Evolutionary conservation across 2,797 vertebrate species (phyloP), one percentile per base, ranked within the genome.

Genomic region (Enteromius trimaculatus): DNA sequence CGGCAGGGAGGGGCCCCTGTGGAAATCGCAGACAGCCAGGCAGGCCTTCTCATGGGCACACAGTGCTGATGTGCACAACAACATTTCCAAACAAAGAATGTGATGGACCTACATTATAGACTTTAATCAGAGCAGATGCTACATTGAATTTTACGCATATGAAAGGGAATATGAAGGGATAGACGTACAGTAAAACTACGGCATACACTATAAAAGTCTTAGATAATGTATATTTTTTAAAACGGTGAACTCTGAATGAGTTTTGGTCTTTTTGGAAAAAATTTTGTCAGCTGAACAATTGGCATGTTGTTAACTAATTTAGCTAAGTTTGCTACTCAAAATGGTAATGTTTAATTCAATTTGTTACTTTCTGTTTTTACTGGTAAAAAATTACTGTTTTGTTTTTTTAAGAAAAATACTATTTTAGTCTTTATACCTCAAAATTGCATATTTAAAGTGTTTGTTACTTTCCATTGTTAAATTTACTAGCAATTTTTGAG

Each of bases 1-100:
- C 85, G 58, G 90, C 91, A 91, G 90, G 91, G 91, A 91, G 90
- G 91, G 88, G 86, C 85, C 86, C 79, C 76, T 86, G 86, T 79
- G 90, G 88, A 92, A 90, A 89, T 88, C 86, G 84, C 89, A 68
- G 89, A 26, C 85, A 84, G 85, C 89, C 80, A 85, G 76, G 86
- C 80, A 83, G 87, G 51, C 37, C 88, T 76, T 76, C 82, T 90
- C 68, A 83, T 74, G 77, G 76, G 82, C 79, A 87, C 79, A 87
- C 49, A 88, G 79, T 76, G 68, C 65, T 85, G 31, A 71, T 85
- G 47, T 58, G 51, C 78, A 76, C 58, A 79, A 75, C 60, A 75
- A 65, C 79, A 84, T 66, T 78, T 75, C 51, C 66, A 75, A 76
- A 66, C 80, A 82, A 68, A 55, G 49, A 78, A 78, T 47, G 26